A percentile compares a stretch with the other conserved stretches of the same genome.
phyloP scores from a whole-genome alignment of 2,113 vertebrate species.

The Benitochromis conjunctus region DNA sequence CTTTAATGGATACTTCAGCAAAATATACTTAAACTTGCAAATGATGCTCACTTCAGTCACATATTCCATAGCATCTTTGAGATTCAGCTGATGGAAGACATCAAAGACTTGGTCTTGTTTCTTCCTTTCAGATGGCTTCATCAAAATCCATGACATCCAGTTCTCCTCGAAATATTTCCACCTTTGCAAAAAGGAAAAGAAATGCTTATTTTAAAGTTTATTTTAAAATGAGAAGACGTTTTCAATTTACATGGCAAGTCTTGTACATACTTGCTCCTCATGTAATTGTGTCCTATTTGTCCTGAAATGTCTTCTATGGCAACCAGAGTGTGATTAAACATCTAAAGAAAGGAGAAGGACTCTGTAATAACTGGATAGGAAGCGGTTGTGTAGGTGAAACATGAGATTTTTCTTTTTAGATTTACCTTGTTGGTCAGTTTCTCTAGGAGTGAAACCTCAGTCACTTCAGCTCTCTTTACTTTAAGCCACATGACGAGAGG shows the following conservation, averaged over 20 bases:
- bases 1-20: neutral
- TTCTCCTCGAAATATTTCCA: conserved; percentile 89
- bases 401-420: accelerated
- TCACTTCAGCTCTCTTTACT: conserved; percentile 81
- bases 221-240: neutral
- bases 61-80: conserved; percentile 92
- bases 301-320: conserved; percentile 96
- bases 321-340: conserved; percentile 91
- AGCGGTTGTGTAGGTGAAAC: neutral
- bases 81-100: conserved; percentile 92
- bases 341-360: conserved; percentile 60
- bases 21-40: too few species aligned
- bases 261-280: conserved; percentile 88
- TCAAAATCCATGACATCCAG: conserved; percentile 82
- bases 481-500: conserved; percentile 94
- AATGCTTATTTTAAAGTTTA: neutral
- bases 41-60: conserved; percentile 80
- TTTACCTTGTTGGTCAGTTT: conserved; percentile 89
- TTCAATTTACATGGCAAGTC: neutral
- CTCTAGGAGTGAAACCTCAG: conserved; percentile 84
- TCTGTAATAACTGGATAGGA: neutral
- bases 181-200: conserved; percentile 48
- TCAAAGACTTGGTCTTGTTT: conserved; percentile 84
- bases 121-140: conserved; percentile 87
- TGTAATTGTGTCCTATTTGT: conserved; percentile 93